phyloP scores from a whole-genome alignment of 1,140 invertebrate species.

The Magallana angulata region DNA sequence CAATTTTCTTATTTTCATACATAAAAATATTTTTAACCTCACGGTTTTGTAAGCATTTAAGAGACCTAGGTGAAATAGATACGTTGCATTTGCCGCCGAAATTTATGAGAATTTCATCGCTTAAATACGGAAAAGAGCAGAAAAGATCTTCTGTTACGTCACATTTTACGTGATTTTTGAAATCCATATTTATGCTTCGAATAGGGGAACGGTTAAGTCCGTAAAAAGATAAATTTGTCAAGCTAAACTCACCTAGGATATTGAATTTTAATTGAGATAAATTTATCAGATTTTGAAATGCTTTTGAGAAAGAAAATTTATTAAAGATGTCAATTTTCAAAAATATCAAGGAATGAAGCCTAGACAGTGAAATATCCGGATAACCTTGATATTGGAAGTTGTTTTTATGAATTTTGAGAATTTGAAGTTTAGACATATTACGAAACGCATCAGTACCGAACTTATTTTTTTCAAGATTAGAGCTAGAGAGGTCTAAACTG shows the following conservation, averaged over 20 bases:
- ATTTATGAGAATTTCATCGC: not conserved
- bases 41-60: not conserved
- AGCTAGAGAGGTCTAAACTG: not conserved
- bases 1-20: not conserved
- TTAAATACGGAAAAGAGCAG: not conserved
- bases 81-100: not conserved
- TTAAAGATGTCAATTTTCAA: not conserved
- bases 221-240: not conserved
- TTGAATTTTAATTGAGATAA: not conserved
- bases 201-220: not conserved
- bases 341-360: not conserved
- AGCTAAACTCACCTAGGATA: not conserved
- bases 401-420: not conserved
- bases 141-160: not conserved
- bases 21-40: not conserved
- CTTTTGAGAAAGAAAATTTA: not conserved
- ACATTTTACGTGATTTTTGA: not conserved
- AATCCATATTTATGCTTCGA: not conserved
- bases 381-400: not conserved
- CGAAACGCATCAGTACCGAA: not conserved
- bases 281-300: not conserved
- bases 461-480: not conserved
- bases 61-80: not conserved
- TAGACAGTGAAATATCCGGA: not conserved
- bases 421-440: not conserved